phyloP scores from a whole-genome alignment of 2,113 vertebrate species.

The Cygnus atratus region DNA sequence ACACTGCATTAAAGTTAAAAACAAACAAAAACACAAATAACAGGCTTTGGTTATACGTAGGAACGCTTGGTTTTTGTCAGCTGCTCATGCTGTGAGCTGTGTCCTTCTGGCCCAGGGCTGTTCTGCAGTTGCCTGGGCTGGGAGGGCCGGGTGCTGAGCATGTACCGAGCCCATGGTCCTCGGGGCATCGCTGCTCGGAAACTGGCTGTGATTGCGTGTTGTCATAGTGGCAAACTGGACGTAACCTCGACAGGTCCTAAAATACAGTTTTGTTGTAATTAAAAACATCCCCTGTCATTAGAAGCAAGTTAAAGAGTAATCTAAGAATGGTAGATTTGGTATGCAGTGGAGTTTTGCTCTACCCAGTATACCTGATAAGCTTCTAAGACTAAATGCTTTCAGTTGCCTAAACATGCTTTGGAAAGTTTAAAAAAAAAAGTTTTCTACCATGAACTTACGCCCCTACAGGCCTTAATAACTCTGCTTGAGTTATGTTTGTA shows the following conservation, averaged over 20 bases:
- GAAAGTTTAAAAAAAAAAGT: background rate
- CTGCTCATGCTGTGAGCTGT: background rate
- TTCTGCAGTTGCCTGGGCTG: background rate
- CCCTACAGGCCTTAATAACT: background rate
- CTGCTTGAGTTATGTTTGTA: background rate
- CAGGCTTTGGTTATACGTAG: background rate
- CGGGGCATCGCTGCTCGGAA: slow-evolving; percentile 20
- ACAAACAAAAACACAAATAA: background rate
- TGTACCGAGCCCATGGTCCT: slow-evolving; percentile 1
- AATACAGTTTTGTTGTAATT: background rate
- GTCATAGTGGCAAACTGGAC: slow-evolving; percentile 3
- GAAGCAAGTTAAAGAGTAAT: background rate
- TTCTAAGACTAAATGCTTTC: background rate
- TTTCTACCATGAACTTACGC: background rate
- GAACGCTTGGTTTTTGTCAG: background rate
- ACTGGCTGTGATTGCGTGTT: background rate
- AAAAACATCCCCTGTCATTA: background rate
- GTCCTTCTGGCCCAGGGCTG: background rate
- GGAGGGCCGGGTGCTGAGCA: background rate
- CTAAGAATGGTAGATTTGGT: background rate
- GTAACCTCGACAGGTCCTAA: background rate
- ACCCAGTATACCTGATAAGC: too few relatives aligned
- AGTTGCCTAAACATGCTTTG: background rate
- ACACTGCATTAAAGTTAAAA: background rate
- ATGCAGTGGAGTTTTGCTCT: fast-evolving